These are phyloP conservation scores for Eutrigla gurnardus DNA, from an alignment of 2,797 vertebrate species.

Conservation along the genomic window DNA sequence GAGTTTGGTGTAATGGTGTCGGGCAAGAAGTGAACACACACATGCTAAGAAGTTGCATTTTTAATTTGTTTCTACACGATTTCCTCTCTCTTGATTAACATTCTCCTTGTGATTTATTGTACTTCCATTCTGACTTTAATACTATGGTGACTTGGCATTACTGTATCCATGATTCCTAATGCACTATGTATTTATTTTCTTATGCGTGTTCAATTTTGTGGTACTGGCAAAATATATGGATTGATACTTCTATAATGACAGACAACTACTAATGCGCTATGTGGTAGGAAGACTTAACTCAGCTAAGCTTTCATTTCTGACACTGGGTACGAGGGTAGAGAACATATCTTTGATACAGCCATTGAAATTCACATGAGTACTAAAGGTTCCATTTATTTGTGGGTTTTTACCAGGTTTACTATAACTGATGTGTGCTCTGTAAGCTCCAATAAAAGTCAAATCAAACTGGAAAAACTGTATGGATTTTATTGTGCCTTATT, in stretches of 20 bases:
- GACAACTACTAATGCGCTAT: constrained; percentile 19
- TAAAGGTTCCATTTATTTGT: constrained; percentile 43
- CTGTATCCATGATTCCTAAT: constrained; percentile 32
- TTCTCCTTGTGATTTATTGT: constrained; percentile 23
- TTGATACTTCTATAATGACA: constrained; percentile 21
- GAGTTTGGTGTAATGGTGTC: constrained; percentile 95
- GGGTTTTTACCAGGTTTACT: constrained; percentile 33
- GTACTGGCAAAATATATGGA: constrained; percentile 29
- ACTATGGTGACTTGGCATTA: constrained; percentile 48
- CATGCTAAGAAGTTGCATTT: neutral
- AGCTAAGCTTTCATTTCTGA: constrained; percentile 34
- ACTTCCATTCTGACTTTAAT: constrained; percentile 31
- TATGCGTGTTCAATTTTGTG: constrained; percentile 28
- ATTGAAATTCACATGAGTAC: constrained; percentile 32
- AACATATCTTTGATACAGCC: constrained; percentile 22
- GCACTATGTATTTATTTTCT: constrained; percentile 70
- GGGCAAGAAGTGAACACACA: constrained; percentile 80
- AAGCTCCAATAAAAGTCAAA: constrained; percentile 69
- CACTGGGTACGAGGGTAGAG: constrained; percentile 39
- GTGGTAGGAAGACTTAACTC: constrained; percentile 2
- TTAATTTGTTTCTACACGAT: constrained; percentile 21
- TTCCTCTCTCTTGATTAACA: constrained; percentile 17
- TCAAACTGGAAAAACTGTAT: constrained; percentile 13
- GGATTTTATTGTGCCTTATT: constrained; percentile 2
- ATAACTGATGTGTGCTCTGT: constrained; percentile 31